Evolutionary conservation across 2,113 vertebrate genomes (phyloP).

Genomic region (Cyprinodon brontotheroides): DNA sequence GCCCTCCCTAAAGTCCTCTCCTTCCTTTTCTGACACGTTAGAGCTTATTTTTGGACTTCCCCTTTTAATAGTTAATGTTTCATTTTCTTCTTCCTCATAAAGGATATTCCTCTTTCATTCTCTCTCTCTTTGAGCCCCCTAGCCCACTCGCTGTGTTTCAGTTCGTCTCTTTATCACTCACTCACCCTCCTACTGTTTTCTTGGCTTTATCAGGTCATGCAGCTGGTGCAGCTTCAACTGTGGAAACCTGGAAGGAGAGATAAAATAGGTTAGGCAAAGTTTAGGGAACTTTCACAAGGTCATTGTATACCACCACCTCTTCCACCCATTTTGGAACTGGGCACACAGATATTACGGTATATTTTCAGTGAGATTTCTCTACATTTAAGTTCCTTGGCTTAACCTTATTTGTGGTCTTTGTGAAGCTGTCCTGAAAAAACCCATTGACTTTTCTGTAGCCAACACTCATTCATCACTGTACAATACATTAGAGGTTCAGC

Average conservation of each 20-base stretch:
- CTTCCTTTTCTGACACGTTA: conserved; percentile 12
- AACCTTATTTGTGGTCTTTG: conserved; percentile 4
- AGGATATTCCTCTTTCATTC: not conserved
- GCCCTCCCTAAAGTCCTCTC: conserved; percentile 16
- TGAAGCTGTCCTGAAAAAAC: conserved; percentile 43
- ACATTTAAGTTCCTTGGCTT: conserved; percentile 27
- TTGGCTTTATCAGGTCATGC: conserved; percentile 54
- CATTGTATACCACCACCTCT: not conserved
- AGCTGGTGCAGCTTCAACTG: conserved; percentile 40
- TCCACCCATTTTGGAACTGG: not conserved
- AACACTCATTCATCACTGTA: conserved; percentile 36
- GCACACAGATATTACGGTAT: conserved; percentile 22
- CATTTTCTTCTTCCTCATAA: conserved; percentile 16
- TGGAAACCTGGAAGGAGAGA: conserved; percentile 39
- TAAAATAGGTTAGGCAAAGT: conserved; percentile 50
- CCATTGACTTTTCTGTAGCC: conserved; percentile 15
- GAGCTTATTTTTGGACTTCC: conserved; percentile 32
- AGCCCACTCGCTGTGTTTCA: conserved; percentile 26
- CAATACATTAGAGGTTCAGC: conserved; percentile 32
- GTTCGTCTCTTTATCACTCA: conserved; percentile 36
- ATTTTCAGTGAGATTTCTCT: conserved; percentile 18
- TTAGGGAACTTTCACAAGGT: conserved; percentile 21
- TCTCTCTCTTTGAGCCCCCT: conserved; percentile 2
- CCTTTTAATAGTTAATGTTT: conserved; percentile 42
- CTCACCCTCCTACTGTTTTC: conserved; percentile 42